These are phyloP conservation scores for Malachius bipustulatus DNA, from an alignment of 2,888 invertebrate genomes.

Conservation along the genomic window DNA sequence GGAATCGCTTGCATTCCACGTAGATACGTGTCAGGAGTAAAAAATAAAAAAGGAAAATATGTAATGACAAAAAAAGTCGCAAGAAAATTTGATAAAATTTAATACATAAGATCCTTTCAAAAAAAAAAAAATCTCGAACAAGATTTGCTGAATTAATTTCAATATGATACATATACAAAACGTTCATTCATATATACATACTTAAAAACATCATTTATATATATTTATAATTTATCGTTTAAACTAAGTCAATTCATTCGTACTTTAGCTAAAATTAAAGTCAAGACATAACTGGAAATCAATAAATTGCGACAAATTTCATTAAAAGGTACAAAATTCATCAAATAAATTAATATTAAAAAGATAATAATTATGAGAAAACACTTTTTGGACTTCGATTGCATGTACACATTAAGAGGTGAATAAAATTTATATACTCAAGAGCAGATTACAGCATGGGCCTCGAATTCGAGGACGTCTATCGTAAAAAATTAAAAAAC, in stretches of 20 bases:
- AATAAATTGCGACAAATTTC: too few species aligned
- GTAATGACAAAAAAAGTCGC: neutral
- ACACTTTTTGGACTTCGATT: conserved; percentile 26
- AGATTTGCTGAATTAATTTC: neutral
- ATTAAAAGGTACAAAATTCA: conserved; percentile 24
- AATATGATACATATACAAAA: conserved; percentile 1
- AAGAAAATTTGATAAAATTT: neutral
- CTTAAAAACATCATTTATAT: too few species aligned
- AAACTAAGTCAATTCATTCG: too few species aligned
- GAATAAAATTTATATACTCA: conserved; percentile 27
- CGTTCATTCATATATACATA: conserved; percentile 3
- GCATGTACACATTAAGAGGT: conserved; percentile 29
- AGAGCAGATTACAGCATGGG: conserved; percentile 27
- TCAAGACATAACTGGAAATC: too few species aligned
- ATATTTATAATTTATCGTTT: too few species aligned
- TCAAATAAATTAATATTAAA: conserved; percentile 17
- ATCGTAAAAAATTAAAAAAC: conserved; percentile 29
- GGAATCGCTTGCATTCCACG: too few species aligned
- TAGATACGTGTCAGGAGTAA: too few species aligned
- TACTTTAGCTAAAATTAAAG: too few species aligned
- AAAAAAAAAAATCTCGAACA: conserved; percentile 1
- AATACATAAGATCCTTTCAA: neutral
- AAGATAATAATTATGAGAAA: conserved; percentile 16
- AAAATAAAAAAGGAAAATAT: too few species aligned
- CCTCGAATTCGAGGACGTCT: conserved; percentile 19